phyloP scores from a whole-genome alignment of 2,797 vertebrate genomes.

The Neostethus bicornis region DNA sequence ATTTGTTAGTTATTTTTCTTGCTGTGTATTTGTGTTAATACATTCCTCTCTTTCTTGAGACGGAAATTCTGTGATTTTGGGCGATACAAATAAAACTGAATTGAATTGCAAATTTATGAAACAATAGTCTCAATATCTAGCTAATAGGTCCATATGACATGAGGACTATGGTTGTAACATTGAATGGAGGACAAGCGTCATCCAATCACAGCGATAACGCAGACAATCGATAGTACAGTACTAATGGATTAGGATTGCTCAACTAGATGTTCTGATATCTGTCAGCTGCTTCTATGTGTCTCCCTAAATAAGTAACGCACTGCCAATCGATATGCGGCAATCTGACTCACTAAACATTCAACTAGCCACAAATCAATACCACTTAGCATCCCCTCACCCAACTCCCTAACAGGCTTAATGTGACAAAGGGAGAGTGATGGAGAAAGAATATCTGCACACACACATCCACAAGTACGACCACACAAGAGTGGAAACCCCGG shows the following conservation, averaged over 20 bases:
- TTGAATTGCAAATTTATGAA: not conserved
- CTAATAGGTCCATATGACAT: constrained; percentile 14
- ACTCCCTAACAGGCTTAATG: constrained; percentile 54
- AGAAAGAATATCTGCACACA: constrained; percentile 24
- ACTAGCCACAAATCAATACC: constrained; percentile 65
- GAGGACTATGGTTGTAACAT: constrained; percentile 29
- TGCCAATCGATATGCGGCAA: constrained; percentile 55
- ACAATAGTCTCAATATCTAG: not conserved
- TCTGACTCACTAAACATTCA: constrained; percentile 56
- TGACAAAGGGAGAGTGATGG: constrained; percentile 59
- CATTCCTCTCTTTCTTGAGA: too few relatives aligned
- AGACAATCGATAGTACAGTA: constrained; percentile 52
- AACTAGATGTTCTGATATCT: constrained; percentile 49
- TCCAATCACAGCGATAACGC: constrained; percentile 7
- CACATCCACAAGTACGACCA: constrained; percentile 15
- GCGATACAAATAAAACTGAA: too few relatives aligned
- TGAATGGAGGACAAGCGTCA: constrained; percentile 18
- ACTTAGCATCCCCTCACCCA: constrained; percentile 53
- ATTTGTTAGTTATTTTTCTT: too few relatives aligned
- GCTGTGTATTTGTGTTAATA: too few relatives aligned
- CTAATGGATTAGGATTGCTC: constrained; percentile 68
- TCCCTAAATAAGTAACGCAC: constrained; percentile 48
- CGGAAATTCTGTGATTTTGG: too few relatives aligned
- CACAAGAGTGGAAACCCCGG: constrained; percentile 13
- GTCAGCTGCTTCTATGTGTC: constrained; percentile 58